Percentiles rank a stretch among this genome's conserved stretches.
phyloP scores from a whole-genome alignment of 2,888 invertebrate genomes.

The Scaptomyza tumidula region DNA sequence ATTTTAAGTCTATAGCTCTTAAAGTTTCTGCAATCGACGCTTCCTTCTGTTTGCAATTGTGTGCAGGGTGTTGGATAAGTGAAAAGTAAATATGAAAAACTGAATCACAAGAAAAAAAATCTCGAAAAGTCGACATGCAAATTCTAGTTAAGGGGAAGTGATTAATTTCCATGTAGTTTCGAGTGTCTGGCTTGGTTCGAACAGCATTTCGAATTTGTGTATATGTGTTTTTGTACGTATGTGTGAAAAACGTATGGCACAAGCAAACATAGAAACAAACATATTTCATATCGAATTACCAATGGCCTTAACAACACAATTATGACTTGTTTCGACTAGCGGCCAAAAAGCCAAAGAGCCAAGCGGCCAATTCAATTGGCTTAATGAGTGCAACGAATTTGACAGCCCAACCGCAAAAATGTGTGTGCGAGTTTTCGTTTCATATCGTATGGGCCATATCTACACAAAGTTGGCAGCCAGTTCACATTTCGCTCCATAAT shows the following conservation, averaged over 20 bases:
- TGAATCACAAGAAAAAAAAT: conserved; percentile 22
- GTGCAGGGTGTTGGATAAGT: conserved; percentile 6
- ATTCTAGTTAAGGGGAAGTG: conserved; percentile 73
- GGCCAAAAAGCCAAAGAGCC: conserved; percentile 29
- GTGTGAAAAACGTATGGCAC: background rate
- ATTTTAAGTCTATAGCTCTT: too few species aligned
- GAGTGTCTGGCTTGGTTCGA: conserved; percentile 9
- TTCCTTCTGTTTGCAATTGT: background rate
- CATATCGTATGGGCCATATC: conserved; percentile 10
- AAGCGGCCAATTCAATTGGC: conserved; percentile 68
- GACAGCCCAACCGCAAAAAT: conserved; percentile 59
- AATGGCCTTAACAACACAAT: conserved; percentile 76
- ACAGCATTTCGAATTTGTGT: conserved; percentile 2
- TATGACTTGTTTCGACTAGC: conserved; percentile 60
- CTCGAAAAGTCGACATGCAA: conserved; percentile 67
- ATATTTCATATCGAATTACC: conserved; percentile 63
- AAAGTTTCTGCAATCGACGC: background rate
- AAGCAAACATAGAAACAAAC: conserved; percentile 1
- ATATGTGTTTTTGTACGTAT: background rate
- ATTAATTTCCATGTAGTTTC: conserved; percentile 57
- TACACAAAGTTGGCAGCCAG: conserved; percentile 3
- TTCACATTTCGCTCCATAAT: conserved; percentile 35
- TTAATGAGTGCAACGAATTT: conserved; percentile 80
- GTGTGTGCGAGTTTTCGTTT: conserved; percentile 16
- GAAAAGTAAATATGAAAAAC: conserved; percentile 16